Conservation (phyloP, 2,113 vertebrate genomes). For the Elachura formosa region DNA sequence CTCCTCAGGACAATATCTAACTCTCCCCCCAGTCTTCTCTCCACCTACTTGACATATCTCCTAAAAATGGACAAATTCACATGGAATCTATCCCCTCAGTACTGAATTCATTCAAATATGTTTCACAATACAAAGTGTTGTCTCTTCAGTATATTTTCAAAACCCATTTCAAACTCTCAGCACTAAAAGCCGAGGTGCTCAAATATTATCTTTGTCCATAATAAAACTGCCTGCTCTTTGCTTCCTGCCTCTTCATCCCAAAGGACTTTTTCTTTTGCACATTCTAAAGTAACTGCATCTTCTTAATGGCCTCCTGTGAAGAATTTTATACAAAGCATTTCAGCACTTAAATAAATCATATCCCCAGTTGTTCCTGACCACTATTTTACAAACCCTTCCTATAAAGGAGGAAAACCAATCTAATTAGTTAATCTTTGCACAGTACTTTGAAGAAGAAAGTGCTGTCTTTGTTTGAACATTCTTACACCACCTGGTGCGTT, state of each 20-base stretch:
- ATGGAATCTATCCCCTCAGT: neutral
- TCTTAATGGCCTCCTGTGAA: constrained; percentile 25
- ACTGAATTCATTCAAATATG: neutral
- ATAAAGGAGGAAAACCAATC: constrained; percentile 7
- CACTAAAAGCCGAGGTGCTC: neutral
- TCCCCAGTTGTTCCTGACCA: neutral
- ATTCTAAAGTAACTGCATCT: neutral
- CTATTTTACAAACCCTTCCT: neutral
- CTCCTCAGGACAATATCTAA: neutral
- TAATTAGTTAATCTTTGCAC: constrained; percentile 46
- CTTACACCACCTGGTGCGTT: neutral
- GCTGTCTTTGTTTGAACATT: constrained; percentile 6
- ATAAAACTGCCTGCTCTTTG: neutral
- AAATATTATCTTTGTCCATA: neutral
- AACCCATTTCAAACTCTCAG: neutral
- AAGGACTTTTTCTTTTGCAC: neutral
- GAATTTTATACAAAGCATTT: constrained; percentile 25
- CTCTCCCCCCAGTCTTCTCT: neutral
- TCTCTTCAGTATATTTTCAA: neutral
- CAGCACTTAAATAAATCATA: constrained; percentile 54
- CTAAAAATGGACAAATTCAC: neutral
- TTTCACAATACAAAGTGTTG: neutral
- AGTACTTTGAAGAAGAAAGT: constrained; percentile 9
- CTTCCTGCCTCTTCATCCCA: neutral
- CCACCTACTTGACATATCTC: neutral